These are phyloP conservation scores for Trochalopteron elliotii DNA, from an alignment of 2,113 vertebrate genomes.

Conservation along the genomic window DNA sequence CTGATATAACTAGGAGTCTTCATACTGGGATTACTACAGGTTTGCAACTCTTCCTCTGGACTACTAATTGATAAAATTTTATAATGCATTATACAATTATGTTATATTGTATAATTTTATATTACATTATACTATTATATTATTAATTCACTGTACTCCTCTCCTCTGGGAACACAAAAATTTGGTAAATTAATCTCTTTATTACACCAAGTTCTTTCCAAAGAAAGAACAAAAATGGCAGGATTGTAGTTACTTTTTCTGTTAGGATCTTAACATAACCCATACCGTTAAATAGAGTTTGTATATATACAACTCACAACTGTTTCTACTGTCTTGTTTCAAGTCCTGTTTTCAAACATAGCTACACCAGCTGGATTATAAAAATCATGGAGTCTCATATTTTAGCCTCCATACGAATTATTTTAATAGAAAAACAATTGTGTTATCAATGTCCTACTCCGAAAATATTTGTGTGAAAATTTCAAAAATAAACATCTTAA, in stretches of 20 bases:
- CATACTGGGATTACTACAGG: neutral
- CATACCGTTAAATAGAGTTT: neutral
- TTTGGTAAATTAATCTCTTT: neutral
- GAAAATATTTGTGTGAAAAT: neutral
- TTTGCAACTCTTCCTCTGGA: neutral
- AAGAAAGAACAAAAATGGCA: neutral
- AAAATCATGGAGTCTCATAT: neutral
- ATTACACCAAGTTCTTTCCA: neutral
- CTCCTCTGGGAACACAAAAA: neutral
- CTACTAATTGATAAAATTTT: neutral
- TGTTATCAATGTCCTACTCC: neutral
- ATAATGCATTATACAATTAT: neutral
- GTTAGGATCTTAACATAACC: neutral
- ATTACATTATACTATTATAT: neutral
- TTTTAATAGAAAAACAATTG: neutral
- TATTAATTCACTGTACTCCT: neutral
- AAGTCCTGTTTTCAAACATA: neutral
- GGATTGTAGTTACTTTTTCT: neutral
- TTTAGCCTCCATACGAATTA: neutral
- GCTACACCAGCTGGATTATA: neutral
- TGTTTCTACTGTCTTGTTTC: neutral
- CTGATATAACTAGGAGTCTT: neutral
- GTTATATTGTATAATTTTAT: neutral
- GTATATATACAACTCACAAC: neutral
- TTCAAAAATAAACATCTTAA: neutral